Base-by-base conservation (phyloP, 1,140 invertebrate genomes). In the Drosophila insularis region DNA sequence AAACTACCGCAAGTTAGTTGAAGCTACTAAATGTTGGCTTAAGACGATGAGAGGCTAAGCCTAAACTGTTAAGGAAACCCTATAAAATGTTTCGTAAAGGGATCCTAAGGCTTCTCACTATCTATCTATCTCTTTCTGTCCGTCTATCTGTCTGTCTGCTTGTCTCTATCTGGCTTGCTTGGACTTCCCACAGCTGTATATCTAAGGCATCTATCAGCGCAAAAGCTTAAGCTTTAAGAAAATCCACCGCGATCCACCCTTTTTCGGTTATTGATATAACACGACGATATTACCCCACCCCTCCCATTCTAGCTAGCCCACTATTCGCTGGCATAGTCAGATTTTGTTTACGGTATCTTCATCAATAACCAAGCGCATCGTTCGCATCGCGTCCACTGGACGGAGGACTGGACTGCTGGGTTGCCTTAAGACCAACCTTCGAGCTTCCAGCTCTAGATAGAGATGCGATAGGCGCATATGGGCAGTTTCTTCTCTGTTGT, bases 231-330 rank as follows among this genome's bases (percentile, higher is more conserved):
- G 8, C 32, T 35, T 35, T 10, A 50, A 50, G 43, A 21, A 50
- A 50, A 50, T 50, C 43, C 35, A 37, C 43, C 27, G 62, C 71
- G 89, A 81, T 91, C 85, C 89, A 90, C 89, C 89, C 89, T 84
- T 91, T 91, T 90, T 86, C 73, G 85, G 81, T 91, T 90, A 90
- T 91, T 91, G 89, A 91, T 90, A 91, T 89, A 90, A 87, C 85
- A 80, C 78, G 80, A 80, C 78, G 80, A 90, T 90, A 90, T 87
- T 80, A 71, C 53, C 53, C 31, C 59, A 23, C 6, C 61, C 35
- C 55, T 27, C 50, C 0, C 27, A 4, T 0, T 5, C 27, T n/a
- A n/a, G n/a, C 27, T 27, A 27, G 6, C 0, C 27, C 27, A 27
- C 27, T 50, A 10, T 21, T 50, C 35, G 13, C 64, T 23, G 40